phyloP scores from a whole-genome alignment of 2,113 vertebrate genomes.

The Notothenia rossii region DNA sequence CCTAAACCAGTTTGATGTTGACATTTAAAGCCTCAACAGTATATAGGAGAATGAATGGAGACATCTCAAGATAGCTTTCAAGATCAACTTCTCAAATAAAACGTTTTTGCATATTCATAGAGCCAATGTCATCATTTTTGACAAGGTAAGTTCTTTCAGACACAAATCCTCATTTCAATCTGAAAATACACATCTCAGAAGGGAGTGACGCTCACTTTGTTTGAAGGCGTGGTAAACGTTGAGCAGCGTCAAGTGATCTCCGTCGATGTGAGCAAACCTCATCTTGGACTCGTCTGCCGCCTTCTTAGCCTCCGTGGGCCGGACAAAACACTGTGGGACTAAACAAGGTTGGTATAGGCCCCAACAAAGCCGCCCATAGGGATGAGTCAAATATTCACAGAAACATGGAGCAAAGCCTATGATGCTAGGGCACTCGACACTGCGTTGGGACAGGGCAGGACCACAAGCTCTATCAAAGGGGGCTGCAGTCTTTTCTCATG shows the following conservation, averaged over 20 bases:
- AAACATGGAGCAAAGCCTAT: constrained; percentile 95
- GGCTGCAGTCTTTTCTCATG: constrained; percentile 72
- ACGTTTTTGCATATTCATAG: not conserved
- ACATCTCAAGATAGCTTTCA: not conserved
- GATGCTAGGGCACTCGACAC: constrained; percentile 91
- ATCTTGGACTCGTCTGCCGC: constrained; percentile 99
- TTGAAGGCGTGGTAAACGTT: constrained; percentile 99
- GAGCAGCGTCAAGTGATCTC: constrained; percentile 99
- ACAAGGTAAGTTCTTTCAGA: not conserved
- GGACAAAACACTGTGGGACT: constrained; percentile 99
- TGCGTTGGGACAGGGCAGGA: constrained; percentile 88
- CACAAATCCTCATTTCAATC: no score
- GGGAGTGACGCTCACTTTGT: constrained; percentile 89
- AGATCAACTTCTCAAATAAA: not conserved
- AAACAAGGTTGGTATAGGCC: constrained; percentile 99
- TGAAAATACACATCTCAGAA: not conserved
- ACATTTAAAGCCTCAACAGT: no score
- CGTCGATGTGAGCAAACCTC: constrained; percentile 99
- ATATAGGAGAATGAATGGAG: not conserved
- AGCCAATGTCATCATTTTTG: not conserved
- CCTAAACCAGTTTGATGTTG: not conserved
- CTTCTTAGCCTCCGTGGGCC: constrained; percentile 99
- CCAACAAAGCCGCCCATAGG: constrained; percentile 99
- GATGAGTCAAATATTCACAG: constrained; percentile 99
- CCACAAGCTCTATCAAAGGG: constrained; percentile 76